These are phyloP conservation scores for Tachysurus fulvidraco DNA, from an alignment of 2,113 vertebrate species.

Conservation along the genomic window DNA sequence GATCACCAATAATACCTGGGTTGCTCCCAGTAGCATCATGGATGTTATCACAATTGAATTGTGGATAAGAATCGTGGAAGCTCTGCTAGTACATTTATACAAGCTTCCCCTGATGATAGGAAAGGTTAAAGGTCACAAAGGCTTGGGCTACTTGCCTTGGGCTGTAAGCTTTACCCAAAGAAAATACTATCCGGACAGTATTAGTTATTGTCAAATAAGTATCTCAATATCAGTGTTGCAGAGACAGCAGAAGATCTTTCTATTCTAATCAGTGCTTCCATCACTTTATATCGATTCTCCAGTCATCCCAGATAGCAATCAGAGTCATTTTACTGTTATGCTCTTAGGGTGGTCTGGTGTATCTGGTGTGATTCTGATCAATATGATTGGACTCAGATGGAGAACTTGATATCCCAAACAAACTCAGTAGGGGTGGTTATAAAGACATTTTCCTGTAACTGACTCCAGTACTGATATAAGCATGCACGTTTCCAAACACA, in stretches of 20 bases:
- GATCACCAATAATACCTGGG: not conserved
- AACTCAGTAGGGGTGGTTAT: slow-evolving; percentile 17
- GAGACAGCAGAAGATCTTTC: slow-evolving; percentile 22
- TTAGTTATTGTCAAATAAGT: not conserved
- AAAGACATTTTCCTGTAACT: slow-evolving; percentile 3
- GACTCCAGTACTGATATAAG: slow-evolving; percentile 1
- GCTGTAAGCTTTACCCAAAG: not conserved
- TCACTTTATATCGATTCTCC: slow-evolving; percentile 31
- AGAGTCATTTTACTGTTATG: slow-evolving; percentile 42
- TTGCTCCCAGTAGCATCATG: slow-evolving; percentile 7
- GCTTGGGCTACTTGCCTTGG: not conserved
- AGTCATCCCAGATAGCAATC: slow-evolving; percentile 40
- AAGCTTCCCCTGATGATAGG: not conserved
- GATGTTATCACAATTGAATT: not conserved
- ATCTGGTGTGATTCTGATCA: slow-evolving; percentile 43
- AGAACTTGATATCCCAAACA: slow-evolving; percentile 45
- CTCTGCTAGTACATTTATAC: not conserved
- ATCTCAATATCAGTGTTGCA: not conserved
- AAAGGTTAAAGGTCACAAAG: not conserved
- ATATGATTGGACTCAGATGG: slow-evolving; percentile 42
- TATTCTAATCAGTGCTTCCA: slow-evolving; percentile 17
- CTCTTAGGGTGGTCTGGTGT: slow-evolving; percentile 26
- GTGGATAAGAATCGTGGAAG: not conserved
- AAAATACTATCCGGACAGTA: not conserved
- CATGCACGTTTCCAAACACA: not conserved